Evolutionary conservation across 2,888 invertebrate species (phyloP), one percentile per base, ranked within the genome.

Genomic region (Rotaria socialis): DNA sequence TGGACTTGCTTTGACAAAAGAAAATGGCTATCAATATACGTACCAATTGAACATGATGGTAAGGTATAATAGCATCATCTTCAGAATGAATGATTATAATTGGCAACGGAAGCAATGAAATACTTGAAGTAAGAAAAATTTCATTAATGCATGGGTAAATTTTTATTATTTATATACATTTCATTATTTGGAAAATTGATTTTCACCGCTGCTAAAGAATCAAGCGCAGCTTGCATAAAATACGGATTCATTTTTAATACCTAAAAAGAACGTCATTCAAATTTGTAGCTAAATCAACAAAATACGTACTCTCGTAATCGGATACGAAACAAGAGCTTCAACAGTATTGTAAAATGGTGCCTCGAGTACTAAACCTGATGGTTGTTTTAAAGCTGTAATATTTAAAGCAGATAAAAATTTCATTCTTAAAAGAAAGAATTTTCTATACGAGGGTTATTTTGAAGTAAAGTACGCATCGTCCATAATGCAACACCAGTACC

Each of bases 21-120:
- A 47, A 74, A 14, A 35, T 75, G 14, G 8, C 58, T 41, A 27
- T 85, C 55, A 27, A 5, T 35, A 27, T 43, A 14, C 47, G 47
- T 60, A 86, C 58, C 8, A 75, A 56, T 41, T 75, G 56, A 75
- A 75, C 85, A 60, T 84, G 74, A 52, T 85, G 52, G 22, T 86
- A 85, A 16, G 86, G 86, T 58, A 86, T 85, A n/a, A 86, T 55
- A 85, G 55, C 47, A 84, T 86, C 86, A 85, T 86, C 86, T 85
- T 86, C 86, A 27, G 86, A 85, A 85, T 86, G 86, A 50, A 86
- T 56, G 5, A 86, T 86, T 1, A 80, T 14, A 47, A 80, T 80
- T n/a, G 80, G 80, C n/a, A 80, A n/a, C 2, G 80, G 80, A 11
- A 80, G 47, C 24, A 47, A 47, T 14, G 80, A 80, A 5, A 67